phyloP scores from a whole-genome alignment of 2,113 vertebrate genomes.

The Sceloporus tristichus region DNA sequence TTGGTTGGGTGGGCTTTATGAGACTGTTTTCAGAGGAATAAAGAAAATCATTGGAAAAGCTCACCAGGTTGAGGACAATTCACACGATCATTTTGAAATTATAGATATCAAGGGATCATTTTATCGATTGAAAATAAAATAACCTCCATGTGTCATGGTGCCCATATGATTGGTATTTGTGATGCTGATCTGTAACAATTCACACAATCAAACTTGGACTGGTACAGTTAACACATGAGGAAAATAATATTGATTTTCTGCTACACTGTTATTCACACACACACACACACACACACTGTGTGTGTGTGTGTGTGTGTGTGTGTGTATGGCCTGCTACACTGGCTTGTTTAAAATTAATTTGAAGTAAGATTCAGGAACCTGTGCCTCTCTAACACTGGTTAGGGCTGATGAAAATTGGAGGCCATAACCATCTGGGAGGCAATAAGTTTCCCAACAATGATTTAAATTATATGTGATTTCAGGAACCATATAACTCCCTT shows the following conservation, averaged over 20 bases:
- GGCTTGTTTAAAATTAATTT: background rate
- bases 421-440: background rate
- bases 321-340: background rate
- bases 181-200: background rate
- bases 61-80: background rate
- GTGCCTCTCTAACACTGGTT: background rate
- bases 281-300: no score
- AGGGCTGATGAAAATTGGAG: background rate
- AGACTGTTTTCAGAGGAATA: background rate
- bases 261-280: background rate
- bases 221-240: background rate
- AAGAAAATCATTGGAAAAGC: background rate
- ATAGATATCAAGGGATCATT: background rate
- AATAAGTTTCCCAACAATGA: background rate
- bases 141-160: background rate
- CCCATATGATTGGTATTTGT: background rate
- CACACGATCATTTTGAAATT: background rate
- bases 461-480: background rate
- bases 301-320: no score
- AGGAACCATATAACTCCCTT: background rate
- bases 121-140: background rate
- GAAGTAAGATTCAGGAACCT: background rate
- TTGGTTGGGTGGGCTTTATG: background rate
- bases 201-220: background rate
- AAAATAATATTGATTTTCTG: background rate